phyloP scores from a whole-genome alignment of 2,113 vertebrate genomes.

The Aix galericulata region DNA sequence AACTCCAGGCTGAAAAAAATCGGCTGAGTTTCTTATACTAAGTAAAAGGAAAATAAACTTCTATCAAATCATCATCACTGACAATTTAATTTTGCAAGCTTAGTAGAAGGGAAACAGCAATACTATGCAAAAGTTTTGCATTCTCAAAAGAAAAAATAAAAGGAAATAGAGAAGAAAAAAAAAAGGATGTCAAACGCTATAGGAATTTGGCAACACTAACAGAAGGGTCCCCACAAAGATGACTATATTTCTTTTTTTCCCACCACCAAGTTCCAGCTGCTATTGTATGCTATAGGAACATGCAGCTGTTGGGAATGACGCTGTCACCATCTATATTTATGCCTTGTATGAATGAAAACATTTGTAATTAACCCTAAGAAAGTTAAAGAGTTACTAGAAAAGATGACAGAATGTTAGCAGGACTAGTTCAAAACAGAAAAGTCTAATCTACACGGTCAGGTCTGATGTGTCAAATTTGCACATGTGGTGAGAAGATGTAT shows the following conservation, averaged over 20 bases:
- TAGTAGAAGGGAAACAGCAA: background rate
- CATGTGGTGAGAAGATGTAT: background rate
- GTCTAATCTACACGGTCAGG: conserved; percentile 11
- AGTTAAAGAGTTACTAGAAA: conserved; percentile 4
- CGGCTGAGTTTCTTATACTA: background rate
- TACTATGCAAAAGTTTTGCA: background rate
- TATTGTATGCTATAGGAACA: background rate
- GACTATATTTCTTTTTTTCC: background rate
- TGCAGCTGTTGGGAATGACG: conserved; percentile 30
- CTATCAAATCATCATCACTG: background rate
- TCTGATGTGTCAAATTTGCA: background rate
- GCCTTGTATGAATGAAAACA: conserved; percentile 35
- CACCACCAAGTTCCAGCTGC: background rate
- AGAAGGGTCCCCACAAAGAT: background rate
- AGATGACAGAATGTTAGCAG: background rate
- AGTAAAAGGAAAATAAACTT: background rate
- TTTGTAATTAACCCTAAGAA: conserved; percentile 44
- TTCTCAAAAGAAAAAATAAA: background rate
- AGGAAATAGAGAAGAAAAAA: background rate
- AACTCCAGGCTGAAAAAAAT: background rate
- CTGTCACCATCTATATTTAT: conserved; percentile 36
- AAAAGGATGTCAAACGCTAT: background rate
- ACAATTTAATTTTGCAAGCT: background rate
- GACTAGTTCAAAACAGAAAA: conserved; percentile 23
- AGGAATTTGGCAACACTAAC: background rate